A percentile compares a stretch with the other conserved stretches of the same genome.
phyloP scores from a whole-genome alignment of 2,888 invertebrate species.

The Lasioglossum zephyrum region DNA sequence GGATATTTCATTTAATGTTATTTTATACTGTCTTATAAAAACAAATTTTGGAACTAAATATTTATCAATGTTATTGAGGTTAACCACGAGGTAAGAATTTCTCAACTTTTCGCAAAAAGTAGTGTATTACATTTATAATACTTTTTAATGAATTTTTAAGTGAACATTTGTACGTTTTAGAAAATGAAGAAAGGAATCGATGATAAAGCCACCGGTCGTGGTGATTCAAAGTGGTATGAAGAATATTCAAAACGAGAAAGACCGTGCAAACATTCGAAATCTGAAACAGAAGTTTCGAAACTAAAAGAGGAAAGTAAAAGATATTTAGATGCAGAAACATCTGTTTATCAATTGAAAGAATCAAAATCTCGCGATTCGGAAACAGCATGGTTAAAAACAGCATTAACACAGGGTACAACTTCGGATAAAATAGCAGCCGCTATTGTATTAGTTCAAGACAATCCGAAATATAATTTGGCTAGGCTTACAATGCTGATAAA shows the following conservation, averaged over 20 bases:
- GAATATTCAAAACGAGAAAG: constrained; percentile 81
- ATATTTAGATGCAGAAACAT: constrained; percentile 88
- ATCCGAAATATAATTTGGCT: constrained; percentile 91
- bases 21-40: background rate
- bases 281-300: constrained; percentile 86
- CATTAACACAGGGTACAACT: constrained; percentile 92
- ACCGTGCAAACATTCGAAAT: constrained; percentile 77
- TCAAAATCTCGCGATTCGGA: constrained; percentile 87
- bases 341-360: constrained; percentile 84
- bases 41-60: background rate
- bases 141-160: constrained; percentile 13
- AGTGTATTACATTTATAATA: background rate
- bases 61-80: constrained; percentile 44
- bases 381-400: constrained; percentile 91
- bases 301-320: constrained; percentile 89
- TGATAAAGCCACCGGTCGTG: background rate
- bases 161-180: constrained; percentile 4
- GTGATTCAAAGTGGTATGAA: constrained; percentile 87
- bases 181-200: constrained; percentile 55
- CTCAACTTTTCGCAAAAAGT: background rate
- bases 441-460: constrained; percentile 92
- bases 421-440: constrained; percentile 95
- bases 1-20: background rate
- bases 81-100: constrained; percentile 57
- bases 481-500: constrained; percentile 90